These are phyloP conservation scores for Sakesphorus luctuosus DNA, from an alignment of 2,113 vertebrate genomes.

Conservation along the genomic window DNA sequence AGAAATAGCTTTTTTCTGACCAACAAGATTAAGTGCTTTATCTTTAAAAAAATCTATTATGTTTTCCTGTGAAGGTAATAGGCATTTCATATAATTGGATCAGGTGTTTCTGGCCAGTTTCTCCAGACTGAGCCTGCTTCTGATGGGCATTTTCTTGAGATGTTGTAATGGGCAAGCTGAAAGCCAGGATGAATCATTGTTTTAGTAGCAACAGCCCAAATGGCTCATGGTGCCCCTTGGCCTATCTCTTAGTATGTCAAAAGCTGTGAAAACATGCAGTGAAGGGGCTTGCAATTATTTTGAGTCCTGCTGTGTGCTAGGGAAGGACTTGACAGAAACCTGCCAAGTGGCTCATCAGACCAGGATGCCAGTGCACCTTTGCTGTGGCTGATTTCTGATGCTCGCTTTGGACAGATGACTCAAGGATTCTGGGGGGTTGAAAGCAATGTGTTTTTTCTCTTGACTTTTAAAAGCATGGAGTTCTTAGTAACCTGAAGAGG, in stretches of 20 bases:
- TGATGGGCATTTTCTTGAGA: neutral
- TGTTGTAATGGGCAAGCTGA: neutral
- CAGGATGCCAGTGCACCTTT: neutral
- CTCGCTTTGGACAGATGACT: neutral
- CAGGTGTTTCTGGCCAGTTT: neutral
- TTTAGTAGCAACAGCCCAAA: neutral
- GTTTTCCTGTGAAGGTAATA: neutral
- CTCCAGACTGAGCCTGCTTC: neutral
- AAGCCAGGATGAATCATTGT: constrained; percentile 3
- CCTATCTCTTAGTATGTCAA: neutral
- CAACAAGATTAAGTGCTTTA: neutral
- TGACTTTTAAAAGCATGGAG: neutral
- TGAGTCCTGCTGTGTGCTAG: neutral
- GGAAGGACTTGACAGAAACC: neutral
- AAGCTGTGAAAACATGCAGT: neutral
- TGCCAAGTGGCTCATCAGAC: neutral
- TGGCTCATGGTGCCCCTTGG: neutral
- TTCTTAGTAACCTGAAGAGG: neutral
- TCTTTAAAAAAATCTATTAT: neutral
- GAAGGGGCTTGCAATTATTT: neutral
- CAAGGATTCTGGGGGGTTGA: neutral
- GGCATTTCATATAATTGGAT: neutral
- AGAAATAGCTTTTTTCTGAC: neutral
- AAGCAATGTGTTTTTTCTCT: neutral
- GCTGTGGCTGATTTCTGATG: neutral